Conservation (phyloP, 2,888 invertebrate genomes). For the Druceiella hillmani region DNA sequence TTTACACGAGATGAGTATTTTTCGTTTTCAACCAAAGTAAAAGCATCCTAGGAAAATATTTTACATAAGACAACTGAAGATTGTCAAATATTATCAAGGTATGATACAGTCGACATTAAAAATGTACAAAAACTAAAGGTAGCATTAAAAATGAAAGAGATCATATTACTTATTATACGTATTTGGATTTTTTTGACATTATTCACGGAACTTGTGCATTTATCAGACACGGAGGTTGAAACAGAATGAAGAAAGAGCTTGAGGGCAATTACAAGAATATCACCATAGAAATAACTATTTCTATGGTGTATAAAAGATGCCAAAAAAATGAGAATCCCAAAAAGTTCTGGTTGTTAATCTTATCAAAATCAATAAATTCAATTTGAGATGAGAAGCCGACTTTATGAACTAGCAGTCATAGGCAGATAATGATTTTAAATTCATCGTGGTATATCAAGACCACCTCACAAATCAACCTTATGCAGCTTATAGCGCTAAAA, state of each 20-base stretch:
- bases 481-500: too few relatives aligned
- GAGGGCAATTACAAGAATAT: background rate
- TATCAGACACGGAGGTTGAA: constrained; percentile 2
- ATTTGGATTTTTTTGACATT: constrained; percentile 1
- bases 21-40: background rate
- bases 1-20: background rate
- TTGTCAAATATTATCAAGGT: background rate
- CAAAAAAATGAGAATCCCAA: background rate
- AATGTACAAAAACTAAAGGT: background rate
- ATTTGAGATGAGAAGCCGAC: background rate
- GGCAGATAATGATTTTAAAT: background rate
- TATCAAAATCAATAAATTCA: background rate
- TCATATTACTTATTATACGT: background rate
- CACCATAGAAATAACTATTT: background rate
- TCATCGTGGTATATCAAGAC: too few relatives aligned
- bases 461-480: background rate
- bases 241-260: background rate
- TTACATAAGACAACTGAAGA: background rate
- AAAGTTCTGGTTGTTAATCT: background rate
- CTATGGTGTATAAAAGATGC: background rate
- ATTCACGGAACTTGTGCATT: constrained; percentile 1
- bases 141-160: background rate
- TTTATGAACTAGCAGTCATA: background rate
- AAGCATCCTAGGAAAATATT: background rate
- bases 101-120: background rate